Base-by-base conservation (phyloP, 1,140 invertebrate genomes). In the Drosophila eugracilis region DNA sequence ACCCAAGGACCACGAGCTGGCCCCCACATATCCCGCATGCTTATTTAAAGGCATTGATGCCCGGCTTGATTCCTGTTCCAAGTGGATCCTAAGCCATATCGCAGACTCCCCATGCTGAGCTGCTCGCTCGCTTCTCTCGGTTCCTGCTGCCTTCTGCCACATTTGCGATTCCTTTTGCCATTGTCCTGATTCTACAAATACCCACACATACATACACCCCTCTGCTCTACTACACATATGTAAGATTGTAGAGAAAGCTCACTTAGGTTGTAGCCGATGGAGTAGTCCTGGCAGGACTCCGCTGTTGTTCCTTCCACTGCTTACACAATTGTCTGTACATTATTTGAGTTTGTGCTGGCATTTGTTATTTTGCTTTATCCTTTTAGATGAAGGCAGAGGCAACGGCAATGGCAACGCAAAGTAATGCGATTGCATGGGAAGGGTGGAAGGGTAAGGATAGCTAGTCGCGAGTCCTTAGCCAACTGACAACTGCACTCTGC, bases 281-380 rank as follows among this genome's bases (percentile, higher is more conserved):
- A 47, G 30, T 9, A 19, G 10, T 72, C 32, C 53, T 41, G 26
- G 28, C 41, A 10, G 58, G 37, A 17, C 7, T 6, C 30, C 37
- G 22, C 7, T 52, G 26, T 42, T 36, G 39, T 0, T 14, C 3
- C 14, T 7, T 37, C 28, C 52, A 26, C 69, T 76, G 58, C 67
- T 73, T 73, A 62, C 78, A 73, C 74, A 81, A 81, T 81, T 81
- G 78, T 81, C 74, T 83, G 78, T 78, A 75, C 78, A 78, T 83
- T 81, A 81, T 74, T 81, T 77, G 78, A 78, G 78, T 76, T 83
- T 76, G 72, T 57, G 73, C 78, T 60, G 72, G 78, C 66, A 80
- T 80, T 81, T 83, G 78, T 83, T 81, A 83, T 83, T 81, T 81
- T 47, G 52, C 78, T 83, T 74, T 81, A 81, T 83, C 78, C 74